Evolutionary conservation across 2,797 vertebrate genomes (phyloP).

Genomic region (Gymnopithys bicolor): DNA sequence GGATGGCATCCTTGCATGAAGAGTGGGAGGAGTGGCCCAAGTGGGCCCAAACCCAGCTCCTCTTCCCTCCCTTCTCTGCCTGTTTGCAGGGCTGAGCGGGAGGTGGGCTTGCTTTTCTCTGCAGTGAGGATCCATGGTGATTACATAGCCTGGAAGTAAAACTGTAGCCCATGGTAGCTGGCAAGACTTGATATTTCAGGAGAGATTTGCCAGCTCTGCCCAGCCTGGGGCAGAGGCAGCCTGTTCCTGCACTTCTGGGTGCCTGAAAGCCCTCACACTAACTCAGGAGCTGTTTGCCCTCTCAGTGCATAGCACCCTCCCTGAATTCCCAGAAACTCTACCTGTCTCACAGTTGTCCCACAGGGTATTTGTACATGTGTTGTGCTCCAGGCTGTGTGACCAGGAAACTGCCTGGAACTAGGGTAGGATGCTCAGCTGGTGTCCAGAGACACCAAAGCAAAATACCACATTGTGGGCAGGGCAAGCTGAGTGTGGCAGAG

Average conservation of each 20-base stretch:
- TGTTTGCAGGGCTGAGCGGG: not conserved
- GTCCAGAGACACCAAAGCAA: not conserved
- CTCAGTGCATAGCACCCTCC: not conserved
- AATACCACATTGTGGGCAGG: rapidly evolving
- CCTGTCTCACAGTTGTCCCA: not conserved
- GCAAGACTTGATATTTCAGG: not conserved
- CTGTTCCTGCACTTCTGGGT: not conserved
- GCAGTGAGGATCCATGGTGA: not conserved
- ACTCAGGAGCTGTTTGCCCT: not conserved
- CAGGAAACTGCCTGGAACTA: not conserved
- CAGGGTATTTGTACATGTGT: not conserved
- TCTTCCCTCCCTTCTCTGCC: not conserved
- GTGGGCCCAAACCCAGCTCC: not conserved
- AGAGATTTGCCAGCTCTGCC: not conserved
- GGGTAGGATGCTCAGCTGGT: not conserved
- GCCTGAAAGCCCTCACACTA: not conserved
- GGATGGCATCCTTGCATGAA: not conserved
- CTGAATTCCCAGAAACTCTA: not conserved
- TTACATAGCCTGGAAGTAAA: not conserved
- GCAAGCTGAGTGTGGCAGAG: not conserved
- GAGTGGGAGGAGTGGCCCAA: not conserved
- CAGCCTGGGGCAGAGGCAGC: not conserved
- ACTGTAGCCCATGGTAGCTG: not conserved
- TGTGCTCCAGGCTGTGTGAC: not conserved
- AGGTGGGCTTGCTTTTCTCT: not conserved